Conservation (phyloP, 2,113 vertebrate genomes). For the Myiozetetes cayanensis region DNA sequence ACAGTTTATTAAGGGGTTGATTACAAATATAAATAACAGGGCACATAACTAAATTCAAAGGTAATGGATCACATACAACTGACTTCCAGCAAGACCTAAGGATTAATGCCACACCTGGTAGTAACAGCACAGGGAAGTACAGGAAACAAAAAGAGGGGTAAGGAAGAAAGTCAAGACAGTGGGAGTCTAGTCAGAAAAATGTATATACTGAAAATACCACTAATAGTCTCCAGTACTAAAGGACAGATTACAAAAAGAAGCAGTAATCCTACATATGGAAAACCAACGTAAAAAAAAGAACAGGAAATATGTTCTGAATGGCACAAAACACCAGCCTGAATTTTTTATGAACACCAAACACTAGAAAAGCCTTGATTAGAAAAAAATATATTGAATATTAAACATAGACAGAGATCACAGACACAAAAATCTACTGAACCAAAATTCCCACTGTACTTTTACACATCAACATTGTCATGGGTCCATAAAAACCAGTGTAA, state of each 20-base stretch:
- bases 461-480: neutral
- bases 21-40: neutral
- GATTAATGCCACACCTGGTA: neutral
- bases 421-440: neutral
- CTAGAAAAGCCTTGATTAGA: neutral
- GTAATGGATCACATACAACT: neutral
- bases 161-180: neutral
- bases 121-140: neutral
- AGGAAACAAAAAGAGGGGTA: neutral
- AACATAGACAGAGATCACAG: neutral
- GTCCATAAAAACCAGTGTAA: neutral
- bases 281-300: neutral
- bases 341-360: neutral
- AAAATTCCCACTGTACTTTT: neutral
- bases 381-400: neutral
- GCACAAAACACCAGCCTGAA: neutral
- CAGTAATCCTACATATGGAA: neutral
- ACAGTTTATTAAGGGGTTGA: neutral
- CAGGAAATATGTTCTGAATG: neutral
- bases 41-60: neutral
- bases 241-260: neutral
- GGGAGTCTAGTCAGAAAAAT: neutral
- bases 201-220: neutral
- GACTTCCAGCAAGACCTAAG: neutral
- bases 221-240: neutral